Evolutionary conservation across 2,888 invertebrate genomes (phyloP).

Genomic region (Tromatobia lineatoria): DNA sequence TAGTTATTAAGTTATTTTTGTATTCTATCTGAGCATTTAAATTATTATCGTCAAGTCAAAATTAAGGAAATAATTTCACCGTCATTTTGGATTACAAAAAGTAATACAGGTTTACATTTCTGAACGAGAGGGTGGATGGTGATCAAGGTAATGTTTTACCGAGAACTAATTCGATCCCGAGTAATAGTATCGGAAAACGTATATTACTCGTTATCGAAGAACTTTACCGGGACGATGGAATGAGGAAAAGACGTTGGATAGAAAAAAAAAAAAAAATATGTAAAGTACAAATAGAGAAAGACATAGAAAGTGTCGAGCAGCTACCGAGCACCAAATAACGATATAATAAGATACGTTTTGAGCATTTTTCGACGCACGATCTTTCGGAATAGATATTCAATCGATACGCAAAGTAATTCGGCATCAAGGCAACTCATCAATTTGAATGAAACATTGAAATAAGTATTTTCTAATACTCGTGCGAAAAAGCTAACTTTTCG

Average conservation of each 20-base stretch:
- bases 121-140: not conserved
- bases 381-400: slow-evolving; percentile 41
- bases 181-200: not conserved
- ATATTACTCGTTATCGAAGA: not conserved
- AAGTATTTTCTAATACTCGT: no score
- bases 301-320: slow-evolving; percentile 76
- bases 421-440: slow-evolving; percentile 2
- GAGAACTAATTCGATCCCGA: not conserved
- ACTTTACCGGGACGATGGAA: not conserved
- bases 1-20: no score
- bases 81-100: not conserved
- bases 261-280: not conserved
- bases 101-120: not conserved
- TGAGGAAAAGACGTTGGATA: not conserved
- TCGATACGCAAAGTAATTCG: slow-evolving; percentile 49
- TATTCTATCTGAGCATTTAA: no score
- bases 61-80: no score
- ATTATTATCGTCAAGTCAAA: not conserved
- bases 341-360: slow-evolving; percentile 48
- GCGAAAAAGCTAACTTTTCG: no score
- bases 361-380: slow-evolving; percentile 66
- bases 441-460: not conserved
- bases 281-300: not conserved
- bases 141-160: not conserved
- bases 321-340: slow-evolving; percentile 80